Base-by-base conservation (phyloP, 2,797 vertebrate species). In the Enteromius treurensis region DNA sequence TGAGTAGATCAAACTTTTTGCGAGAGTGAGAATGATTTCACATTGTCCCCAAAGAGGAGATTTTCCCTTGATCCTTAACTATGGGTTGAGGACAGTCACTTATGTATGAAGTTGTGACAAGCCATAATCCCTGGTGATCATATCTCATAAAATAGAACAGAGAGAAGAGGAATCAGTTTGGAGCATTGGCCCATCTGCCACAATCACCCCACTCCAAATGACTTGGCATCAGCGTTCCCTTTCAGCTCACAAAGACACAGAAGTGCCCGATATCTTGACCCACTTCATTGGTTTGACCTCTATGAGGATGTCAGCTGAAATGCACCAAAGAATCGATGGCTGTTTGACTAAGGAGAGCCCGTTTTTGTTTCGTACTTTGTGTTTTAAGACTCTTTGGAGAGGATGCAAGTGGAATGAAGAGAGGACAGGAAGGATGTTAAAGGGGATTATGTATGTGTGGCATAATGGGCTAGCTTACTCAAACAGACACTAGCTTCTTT, bases 351-450 rank as follows among this genome's bases (percentile, higher is more conserved):
- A 75, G 70, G 70, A 65, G 29, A 65, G 55, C 45, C 32, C 4
- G 21, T 75, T 69, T 83, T 83, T 62, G 74, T 83, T 62, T 32
- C 5, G 40, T 65, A 65, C 51, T 83, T 83, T 49, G 71, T 82
- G 71, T 82, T 82, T 75, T 67, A 82, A 82, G 80, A 68, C 67
- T 67, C 60, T 82, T 58, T 51, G 32, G 47, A 64, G 75, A 95
- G 95, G 94, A 94, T 95, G 95, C 90, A 95, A 79, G 80, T 82
- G 92, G 92, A 90, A 94, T 92, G 92, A 90, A 91, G 93, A 95
- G 90, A 94, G 94, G 92, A 94, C 93, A 95, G 95, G 94, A 95
- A 95, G 96, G 95, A 95, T 95, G 95, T 94, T 95, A 95, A 93
- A 92, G 88, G 94, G 95, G 95, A 95, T 95, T 96, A 96, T 94